Percentiles rank a stretch among this genome's conserved stretches.
Evolutionary conservation across 2,797 vertebrate genomes (phyloP).

Genomic region (Thamnophis elegans): DNA sequence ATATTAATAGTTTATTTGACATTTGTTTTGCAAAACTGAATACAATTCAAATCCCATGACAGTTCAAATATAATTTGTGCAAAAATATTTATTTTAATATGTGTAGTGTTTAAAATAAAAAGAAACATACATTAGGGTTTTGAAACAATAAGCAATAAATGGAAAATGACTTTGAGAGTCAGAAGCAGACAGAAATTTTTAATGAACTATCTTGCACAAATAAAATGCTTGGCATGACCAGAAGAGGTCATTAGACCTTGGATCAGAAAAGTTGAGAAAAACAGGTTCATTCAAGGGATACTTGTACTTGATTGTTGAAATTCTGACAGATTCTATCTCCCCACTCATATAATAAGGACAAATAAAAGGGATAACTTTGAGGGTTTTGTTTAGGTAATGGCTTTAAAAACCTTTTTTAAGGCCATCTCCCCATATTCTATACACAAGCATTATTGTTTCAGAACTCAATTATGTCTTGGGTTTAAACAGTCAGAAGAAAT

Average conservation of each 20-base stretch:
- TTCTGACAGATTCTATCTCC: not conserved
- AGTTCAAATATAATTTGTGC: conserved; percentile 49
- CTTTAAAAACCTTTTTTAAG: not conserved
- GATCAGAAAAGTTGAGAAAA: too few relatives aligned
- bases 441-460: not conserved
- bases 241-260: conserved; percentile 2
- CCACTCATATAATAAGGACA: not conserved
- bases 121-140: conserved; percentile 27
- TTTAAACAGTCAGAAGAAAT: conserved; percentile 26
- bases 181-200: conserved; percentile 30
- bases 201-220: conserved; percentile 18
- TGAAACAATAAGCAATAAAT: conserved; percentile 30
- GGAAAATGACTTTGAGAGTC: conserved; percentile 20
- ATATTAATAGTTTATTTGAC: not conserved
- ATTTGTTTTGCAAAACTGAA: conserved; percentile 14
- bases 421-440: not conserved
- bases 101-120: conserved; percentile 22
- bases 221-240: conserved; percentile 5
- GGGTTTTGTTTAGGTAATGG: not conserved
- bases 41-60: conserved; percentile 36
- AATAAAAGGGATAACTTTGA: not conserved
- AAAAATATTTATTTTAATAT: conserved; percentile 38
- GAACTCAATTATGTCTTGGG: conserved; percentile 29
- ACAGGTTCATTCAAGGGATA: not conserved
- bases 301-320: not conserved